Evolutionary conservation across 2,888 invertebrate genomes (phyloP), one percentile per base, ranked within the genome.

Genomic region (Calliphora vomitoria): DNA sequence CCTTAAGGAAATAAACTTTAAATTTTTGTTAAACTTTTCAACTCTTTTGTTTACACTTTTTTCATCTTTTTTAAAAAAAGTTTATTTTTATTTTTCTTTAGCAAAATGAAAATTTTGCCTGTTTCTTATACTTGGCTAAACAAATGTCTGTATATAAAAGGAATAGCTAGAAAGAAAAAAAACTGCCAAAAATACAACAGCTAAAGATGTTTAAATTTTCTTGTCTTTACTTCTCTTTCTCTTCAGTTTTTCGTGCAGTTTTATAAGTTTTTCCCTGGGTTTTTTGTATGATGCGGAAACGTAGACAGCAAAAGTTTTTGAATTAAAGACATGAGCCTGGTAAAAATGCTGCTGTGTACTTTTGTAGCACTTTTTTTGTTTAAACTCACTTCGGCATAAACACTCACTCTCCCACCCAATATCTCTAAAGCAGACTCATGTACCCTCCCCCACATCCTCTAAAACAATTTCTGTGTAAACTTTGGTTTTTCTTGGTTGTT

Each of bases 301-400:
- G 41, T 76, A 86, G 76, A 78, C 78, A 68, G 47, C 44, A 74
- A 82, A 86, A 86, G 13, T 82, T 86, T 86, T 74, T 44, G 76
- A 66, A 86, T 81, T 76, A 50, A 58, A 76, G 76, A 66, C 76
- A 76, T 81, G 76, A 62, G 72, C 44, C 58, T 72, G 66, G 66
- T 6, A 68, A 58, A 47, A 82, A 47, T 50, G 13, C 20, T 53
- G 35, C 10, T 64, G 18, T 68, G 5, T 41, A 31, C n/a, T 47
- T 60, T 35, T 20, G 4, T 44, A 53, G 20, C 13, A 13, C 50
- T n/a, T n/a, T 15, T 20, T 58, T 31, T 58, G 31, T 58, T 58
- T 58, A 58, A 58, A 25, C 25, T 58, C 13, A 58, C 25, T 58
- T 25, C 58, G 25, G 31, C 58, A 58, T 58, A 68, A 38, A 18